Conservation (phyloP, 2,113 vertebrate species). For the Ailuropoda melanoleuca region DNA sequence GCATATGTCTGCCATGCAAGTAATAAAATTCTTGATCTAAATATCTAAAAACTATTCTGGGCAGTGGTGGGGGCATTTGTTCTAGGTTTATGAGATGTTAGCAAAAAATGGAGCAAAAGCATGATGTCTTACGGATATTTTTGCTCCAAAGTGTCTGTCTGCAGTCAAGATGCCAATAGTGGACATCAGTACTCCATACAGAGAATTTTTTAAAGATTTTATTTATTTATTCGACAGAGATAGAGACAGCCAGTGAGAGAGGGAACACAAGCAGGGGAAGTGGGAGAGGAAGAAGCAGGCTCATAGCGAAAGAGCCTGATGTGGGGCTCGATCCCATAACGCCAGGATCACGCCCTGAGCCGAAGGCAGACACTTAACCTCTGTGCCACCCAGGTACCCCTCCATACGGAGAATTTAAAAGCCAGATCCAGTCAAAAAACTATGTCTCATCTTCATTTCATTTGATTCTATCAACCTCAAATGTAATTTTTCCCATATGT, state of each 20-base stretch:
- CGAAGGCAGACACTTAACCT: no score
- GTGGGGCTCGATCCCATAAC: no score
- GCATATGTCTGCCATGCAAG: background rate
- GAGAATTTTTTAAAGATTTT: no score
- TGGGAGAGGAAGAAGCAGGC: no score
- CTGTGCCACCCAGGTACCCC: no score
- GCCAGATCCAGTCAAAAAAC: background rate
- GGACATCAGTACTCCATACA: background rate
- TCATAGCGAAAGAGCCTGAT: no score
- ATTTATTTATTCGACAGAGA: no score
- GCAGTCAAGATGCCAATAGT: background rate
- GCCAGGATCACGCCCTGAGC: no score
- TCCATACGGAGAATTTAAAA: background rate
- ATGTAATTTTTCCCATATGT: background rate
- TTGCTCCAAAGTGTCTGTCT: background rate
- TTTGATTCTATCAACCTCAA: background rate
- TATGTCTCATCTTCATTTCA: accelerated
- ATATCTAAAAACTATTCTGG: background rate
- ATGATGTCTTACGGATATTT: background rate
- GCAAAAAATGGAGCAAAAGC: background rate
- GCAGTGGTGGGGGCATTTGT: background rate
- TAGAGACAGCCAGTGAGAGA: no score
- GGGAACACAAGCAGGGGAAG: no score
- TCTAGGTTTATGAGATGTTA: background rate
- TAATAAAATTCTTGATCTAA: background rate